A percentile compares a stretch with the other conserved stretches of the same genome.
These are phyloP conservation scores for Cheilosia variabilis DNA, from an alignment of 2,888 invertebrate genomes.

Conservation along the genomic window DNA sequence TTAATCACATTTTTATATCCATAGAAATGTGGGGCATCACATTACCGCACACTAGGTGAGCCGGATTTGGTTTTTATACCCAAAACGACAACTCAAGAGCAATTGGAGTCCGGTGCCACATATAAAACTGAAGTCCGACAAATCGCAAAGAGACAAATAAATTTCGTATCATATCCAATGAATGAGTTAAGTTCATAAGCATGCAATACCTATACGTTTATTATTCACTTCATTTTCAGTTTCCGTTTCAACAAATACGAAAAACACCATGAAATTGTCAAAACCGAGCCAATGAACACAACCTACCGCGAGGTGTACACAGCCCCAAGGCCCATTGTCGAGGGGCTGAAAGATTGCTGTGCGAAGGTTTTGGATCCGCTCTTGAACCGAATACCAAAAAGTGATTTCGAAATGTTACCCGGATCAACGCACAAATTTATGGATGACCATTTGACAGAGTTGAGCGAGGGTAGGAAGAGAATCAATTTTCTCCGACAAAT, in stretches of 20 bases:
- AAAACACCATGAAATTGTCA: neutral
- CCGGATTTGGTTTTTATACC: slow-evolving; percentile 7
- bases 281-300: neutral
- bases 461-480: slow-evolving; percentile 39
- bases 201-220: no score
- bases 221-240: slow-evolving; percentile 14
- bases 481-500: slow-evolving; percentile 57
- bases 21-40: slow-evolving; percentile 5
- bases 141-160: slow-evolving; percentile 20
- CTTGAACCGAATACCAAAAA: slow-evolving; percentile 49
- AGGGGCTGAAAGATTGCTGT: slow-evolving; percentile 31
- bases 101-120: slow-evolving; percentile 24
- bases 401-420: slow-evolving; percentile 57
- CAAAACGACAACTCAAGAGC: slow-evolving; percentile 51
- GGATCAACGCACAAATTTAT: slow-evolving; percentile 49
- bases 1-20: no score
- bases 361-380: slow-evolving; percentile 37
- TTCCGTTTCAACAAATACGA: slow-evolving; percentile 26
- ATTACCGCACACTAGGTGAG: slow-evolving; percentile 52
- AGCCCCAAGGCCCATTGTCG: slow-evolving; percentile 7
- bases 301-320: slow-evolving; percentile 24
- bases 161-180: slow-evolving; percentile 49
- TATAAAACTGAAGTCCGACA: slow-evolving; percentile 13
- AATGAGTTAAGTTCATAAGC: slow-evolving; percentile 23
- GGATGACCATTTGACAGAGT: slow-evolving; percentile 46